phyloP scores from a whole-genome alignment of 2,888 invertebrate genomes.

The Selenia dentaria region DNA sequence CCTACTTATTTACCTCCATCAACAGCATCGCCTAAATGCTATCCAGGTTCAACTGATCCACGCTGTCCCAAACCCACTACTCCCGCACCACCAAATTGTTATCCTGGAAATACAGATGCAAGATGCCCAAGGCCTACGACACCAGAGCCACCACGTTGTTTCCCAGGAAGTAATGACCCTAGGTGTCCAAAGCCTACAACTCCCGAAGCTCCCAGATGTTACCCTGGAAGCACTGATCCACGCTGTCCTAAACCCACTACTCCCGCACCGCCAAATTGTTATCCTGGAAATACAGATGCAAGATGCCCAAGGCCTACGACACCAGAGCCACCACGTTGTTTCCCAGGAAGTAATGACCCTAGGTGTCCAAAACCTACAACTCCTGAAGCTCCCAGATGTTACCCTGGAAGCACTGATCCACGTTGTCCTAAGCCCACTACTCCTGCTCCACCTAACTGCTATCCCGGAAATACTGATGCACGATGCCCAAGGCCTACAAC shows the following conservation, averaged over 20 bases:
- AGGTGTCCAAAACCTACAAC: conserved; percentile 48
- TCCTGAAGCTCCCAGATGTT: conserved; percentile 39
- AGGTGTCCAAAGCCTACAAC: conserved; percentile 46
- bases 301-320: conserved; percentile 44
- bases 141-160: conserved; percentile 35
- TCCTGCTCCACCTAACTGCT: conserved; percentile 45
- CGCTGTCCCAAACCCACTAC: conserved; percentile 37
- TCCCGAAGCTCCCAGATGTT: conserved; percentile 43
- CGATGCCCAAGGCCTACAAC: conserved; percentile 42
- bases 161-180: conserved; percentile 48
- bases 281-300: conserved; percentile 34
- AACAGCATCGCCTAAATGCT: conserved; percentile 34
- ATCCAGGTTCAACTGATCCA: conserved; percentile 30
- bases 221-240: conserved; percentile 50
- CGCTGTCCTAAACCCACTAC: conserved; percentile 46
- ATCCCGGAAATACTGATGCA: conserved; percentile 52
- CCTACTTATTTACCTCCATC: conserved; percentile 36
- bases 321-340: conserved; percentile 39
- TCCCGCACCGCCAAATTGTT: conserved; percentile 38
- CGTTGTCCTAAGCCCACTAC: conserved; percentile 47
- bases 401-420: conserved; percentile 39
- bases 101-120: conserved; percentile 42
- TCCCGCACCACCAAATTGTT: conserved; percentile 37
- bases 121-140: conserved; percentile 41
- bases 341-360: conserved; percentile 55